Base-by-base conservation (phyloP, 2,797 vertebrate species). In the Tiaroga cobitis region DNA sequence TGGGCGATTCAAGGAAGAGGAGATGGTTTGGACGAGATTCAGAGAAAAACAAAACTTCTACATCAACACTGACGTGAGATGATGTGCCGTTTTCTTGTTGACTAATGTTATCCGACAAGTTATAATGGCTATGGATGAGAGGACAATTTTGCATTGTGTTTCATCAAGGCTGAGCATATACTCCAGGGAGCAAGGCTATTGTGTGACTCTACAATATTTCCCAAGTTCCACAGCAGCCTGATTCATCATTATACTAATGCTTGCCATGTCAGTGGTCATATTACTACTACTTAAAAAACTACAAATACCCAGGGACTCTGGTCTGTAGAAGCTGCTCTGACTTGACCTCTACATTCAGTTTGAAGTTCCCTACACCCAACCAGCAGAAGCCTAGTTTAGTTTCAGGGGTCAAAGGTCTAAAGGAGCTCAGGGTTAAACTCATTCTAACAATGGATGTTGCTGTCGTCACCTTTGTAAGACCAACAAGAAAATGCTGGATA, bases 351-450 rank as follows among this genome's bases (percentile, higher is more conserved):
- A 74, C 7, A 21, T 80, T 80, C 9, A 46, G 8, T 61, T 29
- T 61, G 7, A 39, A 65, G 39, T 46, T 80, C 26, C 7, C 26
- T 43, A 65, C 18, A 65, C 26, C 65, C n/a, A 65, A 26, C 56
- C 37, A 21, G 37, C 59, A 63, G 56, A 80, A 8, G 59, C 19
- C 59, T 68, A 24, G 63, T 80, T 68, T 24, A 10, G 41, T n/a
- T 80, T 68, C 3, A 78, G 78, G 26, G 63, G 78, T 80, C 18
- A 80, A 80, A 80, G 59, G 39, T 79, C 77, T 18, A 41, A 79
- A 11, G 41, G 61, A 51, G 41, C 39, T 24, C 59, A 49, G 39
- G 61, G 63, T 46, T 80, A 67, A 63, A 67, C n/a, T 24, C 78
- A 80, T 65, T 80, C 29, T 3, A 32, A 74, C 37, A 79, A 43